Conservation (phyloP, 2,797 vertebrate species). For the Mus minutoides region DNA sequence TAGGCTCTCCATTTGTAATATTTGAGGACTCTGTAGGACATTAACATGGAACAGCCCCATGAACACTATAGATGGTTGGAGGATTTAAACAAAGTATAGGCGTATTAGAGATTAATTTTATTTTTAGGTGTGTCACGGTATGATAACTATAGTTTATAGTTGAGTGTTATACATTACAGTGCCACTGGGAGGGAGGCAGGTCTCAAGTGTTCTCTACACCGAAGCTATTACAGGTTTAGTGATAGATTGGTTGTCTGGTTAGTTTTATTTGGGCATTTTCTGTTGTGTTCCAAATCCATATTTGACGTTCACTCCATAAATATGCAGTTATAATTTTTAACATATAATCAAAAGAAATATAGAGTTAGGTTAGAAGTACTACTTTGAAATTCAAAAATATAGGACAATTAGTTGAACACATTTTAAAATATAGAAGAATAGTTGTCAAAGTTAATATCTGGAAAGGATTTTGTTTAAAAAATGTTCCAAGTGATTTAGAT, state of each 20-base stretch:
- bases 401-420: neutral
- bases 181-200: neutral
- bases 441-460: neutral
- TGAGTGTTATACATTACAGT: neutral
- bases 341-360: neutral
- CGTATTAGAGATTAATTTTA: neutral
- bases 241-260: neutral
- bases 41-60: neutral
- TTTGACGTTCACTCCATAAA: neutral
- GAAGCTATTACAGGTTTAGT: neutral
- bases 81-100: slow-evolving; percentile 24
- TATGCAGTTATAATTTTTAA: neutral
- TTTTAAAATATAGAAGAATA: slow-evolving; percentile 58
- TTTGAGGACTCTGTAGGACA: neutral
- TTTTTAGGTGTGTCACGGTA: neutral
- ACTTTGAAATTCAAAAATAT: neutral
- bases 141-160: neutral
- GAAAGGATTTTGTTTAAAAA: slow-evolving; percentile 49
- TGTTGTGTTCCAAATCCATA: neutral
- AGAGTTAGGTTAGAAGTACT: neutral
- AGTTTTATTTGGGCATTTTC: neutral
- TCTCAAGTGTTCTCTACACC: neutral
- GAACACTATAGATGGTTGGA: slow-evolving; percentile 25
- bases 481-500: slow-evolving; percentile 19
- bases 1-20: neutral